A percentile compares a stretch with the other conserved stretches of the same genome.
Evolutionary conservation across 2,113 vertebrate species (phyloP).

Genomic region (Apistogramma diplotaenia): DNA sequence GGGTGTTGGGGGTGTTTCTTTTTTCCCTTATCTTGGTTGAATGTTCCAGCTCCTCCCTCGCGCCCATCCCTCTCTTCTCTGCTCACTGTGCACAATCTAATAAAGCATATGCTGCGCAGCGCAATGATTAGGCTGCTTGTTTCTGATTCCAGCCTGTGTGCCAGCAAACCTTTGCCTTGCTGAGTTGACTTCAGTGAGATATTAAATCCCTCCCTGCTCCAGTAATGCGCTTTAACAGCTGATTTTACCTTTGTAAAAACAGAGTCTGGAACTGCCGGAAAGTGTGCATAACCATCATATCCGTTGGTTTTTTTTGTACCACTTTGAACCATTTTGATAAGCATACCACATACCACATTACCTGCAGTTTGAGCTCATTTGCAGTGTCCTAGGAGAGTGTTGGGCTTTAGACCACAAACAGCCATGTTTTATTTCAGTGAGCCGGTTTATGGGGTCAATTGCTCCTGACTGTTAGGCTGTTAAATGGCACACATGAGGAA

Average conservation of each 20-base stretch:
- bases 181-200: conserved; percentile 18
- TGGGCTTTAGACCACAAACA: conserved; percentile 18
- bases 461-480: conserved; percentile 31
- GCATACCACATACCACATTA: too few relatives aligned
- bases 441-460: conserved; percentile 41
- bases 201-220: conserved; percentile 17
- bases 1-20: not conserved
- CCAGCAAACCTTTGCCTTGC: conserved; percentile 1
- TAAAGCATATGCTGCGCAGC: conserved; percentile 42
- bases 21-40: conserved; percentile 45
- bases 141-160: conserved; percentile 19
- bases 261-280: not conserved
- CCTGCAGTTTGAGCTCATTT: not conserved
- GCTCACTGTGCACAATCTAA: conserved; percentile 52
- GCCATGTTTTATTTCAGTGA: conserved; percentile 38
- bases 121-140: conserved; percentile 18
- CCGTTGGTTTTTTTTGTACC: not conserved
- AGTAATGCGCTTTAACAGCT: not conserved
- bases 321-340: not conserved
- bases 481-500: conserved; percentile 30
- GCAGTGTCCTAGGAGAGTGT: not conserved
- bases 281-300: not conserved
- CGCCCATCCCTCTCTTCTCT: conserved; percentile 14
- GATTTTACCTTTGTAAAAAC: not conserved
- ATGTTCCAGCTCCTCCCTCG: conserved; percentile 37